These are phyloP conservation scores for Cataglyphis livida DNA, from an alignment of 2,888 invertebrate genomes.

Conservation along the genomic window DNA sequence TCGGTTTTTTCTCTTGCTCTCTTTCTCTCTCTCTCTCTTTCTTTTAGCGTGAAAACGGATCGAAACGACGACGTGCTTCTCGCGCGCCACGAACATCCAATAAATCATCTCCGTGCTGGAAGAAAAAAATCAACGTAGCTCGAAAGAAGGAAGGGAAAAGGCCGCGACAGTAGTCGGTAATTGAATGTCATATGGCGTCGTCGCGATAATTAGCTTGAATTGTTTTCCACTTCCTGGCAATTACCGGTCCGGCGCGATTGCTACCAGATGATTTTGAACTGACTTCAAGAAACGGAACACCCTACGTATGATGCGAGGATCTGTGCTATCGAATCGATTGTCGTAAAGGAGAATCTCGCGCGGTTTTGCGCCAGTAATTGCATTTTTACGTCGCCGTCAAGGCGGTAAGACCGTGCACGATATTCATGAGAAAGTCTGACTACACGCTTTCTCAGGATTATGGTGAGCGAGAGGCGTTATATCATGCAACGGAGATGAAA, in stretches of 20 bases:
- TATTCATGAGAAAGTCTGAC: conserved; percentile 22
- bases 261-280: not conserved
- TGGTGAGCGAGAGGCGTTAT: not conserved
- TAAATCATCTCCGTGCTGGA: conserved; percentile 60
- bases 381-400: conserved; percentile 48
- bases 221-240: conserved; percentile 73
- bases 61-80: conserved; percentile 37
- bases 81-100: conserved; percentile 44
- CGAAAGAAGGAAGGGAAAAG: conserved; percentile 32
- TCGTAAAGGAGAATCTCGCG: conserved; percentile 49
- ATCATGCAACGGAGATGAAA: not conserved
- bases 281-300: conserved; percentile 5
- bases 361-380: conserved; percentile 60
- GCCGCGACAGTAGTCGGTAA: conserved; percentile 60
- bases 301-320: conserved; percentile 39
- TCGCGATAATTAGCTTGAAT: conserved; percentile 76
- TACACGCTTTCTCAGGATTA: not conserved
- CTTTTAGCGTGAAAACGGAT: conserved; percentile 35
- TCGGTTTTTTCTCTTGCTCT: conserved; percentile 3
- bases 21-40: conserved; percentile 26
- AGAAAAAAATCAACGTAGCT: conserved; percentile 51
- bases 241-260: conserved; percentile 50
- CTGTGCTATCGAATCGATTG: conserved; percentile 43
- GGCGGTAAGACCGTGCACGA: conserved; percentile 29
- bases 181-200: conserved; percentile 71